phyloP scores from a whole-genome alignment of 2,797 vertebrate genomes.

The Myotis vivesi region DNA sequence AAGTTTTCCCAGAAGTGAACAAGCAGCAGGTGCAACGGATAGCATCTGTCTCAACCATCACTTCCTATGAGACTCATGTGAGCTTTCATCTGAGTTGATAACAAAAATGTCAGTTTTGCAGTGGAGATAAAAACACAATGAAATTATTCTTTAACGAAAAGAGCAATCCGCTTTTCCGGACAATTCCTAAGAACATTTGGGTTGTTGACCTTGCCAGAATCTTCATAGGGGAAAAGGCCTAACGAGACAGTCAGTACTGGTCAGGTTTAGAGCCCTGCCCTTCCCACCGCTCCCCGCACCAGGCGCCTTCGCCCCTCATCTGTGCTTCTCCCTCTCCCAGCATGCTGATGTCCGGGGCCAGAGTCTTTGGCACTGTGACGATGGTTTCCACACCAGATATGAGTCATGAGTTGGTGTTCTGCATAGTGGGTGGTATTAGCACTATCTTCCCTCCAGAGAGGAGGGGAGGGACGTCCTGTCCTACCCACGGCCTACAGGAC shows the following conservation, averaged over 20 bases:
- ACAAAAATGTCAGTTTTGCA: background rate
- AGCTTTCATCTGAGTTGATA: background rate
- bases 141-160: background rate
- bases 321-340: background rate
- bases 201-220: background rate
- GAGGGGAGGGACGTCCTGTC: background rate
- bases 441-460: background rate
- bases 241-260: background rate
- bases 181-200: background rate
- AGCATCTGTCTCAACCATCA: background rate
- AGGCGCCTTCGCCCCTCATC: rapidly evolving
- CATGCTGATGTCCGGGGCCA: rapidly evolving
- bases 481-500: rapidly evolving
- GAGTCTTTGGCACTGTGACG: background rate
- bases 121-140: background rate
- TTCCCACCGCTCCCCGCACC: background rate
- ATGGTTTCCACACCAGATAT: too few relatives aligned
- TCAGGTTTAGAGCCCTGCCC: background rate
- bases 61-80: background rate
- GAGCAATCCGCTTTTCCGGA: background rate
- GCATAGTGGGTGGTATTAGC: background rate
- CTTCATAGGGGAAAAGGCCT: background rate
- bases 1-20: rapidly evolving
- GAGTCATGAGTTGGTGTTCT: background rate
- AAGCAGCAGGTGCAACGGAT: rapidly evolving